phyloP scores from a whole-genome alignment of 1,140 invertebrate species.

The Glomeris maerens region DNA sequence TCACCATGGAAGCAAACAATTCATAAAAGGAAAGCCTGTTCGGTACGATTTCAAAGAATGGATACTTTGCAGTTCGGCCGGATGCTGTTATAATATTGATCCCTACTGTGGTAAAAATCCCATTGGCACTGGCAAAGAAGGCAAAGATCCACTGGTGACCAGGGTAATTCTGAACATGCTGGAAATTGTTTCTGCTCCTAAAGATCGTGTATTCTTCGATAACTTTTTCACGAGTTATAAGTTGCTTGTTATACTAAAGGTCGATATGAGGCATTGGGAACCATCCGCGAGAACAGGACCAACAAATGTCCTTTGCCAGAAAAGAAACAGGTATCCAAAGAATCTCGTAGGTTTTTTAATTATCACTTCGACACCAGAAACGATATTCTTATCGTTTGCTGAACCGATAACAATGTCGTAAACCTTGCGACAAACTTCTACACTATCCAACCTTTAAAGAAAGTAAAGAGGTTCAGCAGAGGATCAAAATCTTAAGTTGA shows the following conservation, averaged over 20 bases:
- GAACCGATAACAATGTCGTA: slow-evolving; percentile 22
- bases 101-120: slow-evolving; percentile 2
- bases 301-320: slow-evolving; percentile 3
- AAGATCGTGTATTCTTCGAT: slow-evolving; percentile 2
- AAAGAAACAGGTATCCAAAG: neutral
- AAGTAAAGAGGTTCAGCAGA: slow-evolving; percentile 12
- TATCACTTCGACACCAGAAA: neutral
- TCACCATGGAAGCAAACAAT: slow-evolving; percentile 17
- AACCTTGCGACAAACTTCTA: slow-evolving; percentile 16
- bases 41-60: slow-evolving; percentile 19
- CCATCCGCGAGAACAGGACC: slow-evolving; percentile 1
- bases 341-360: neutral
- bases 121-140: neutral
- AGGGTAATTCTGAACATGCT: slow-evolving; percentile 2
- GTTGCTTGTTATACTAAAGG: neutral
- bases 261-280: slow-evolving; percentile 2
- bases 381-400: slow-evolving; percentile 9
- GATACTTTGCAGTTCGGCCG: neutral
- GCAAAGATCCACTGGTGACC: neutral
- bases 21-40: slow-evolving; percentile 19
- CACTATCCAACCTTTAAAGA: slow-evolving; percentile 13
- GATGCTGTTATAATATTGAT: slow-evolving; percentile 7
- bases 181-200: neutral
- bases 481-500: slow-evolving; percentile 16
- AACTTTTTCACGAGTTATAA: slow-evolving; percentile 9